phyloP scores from a whole-genome alignment of 2,113 vertebrate genomes.

The Heliornis fulica region DNA sequence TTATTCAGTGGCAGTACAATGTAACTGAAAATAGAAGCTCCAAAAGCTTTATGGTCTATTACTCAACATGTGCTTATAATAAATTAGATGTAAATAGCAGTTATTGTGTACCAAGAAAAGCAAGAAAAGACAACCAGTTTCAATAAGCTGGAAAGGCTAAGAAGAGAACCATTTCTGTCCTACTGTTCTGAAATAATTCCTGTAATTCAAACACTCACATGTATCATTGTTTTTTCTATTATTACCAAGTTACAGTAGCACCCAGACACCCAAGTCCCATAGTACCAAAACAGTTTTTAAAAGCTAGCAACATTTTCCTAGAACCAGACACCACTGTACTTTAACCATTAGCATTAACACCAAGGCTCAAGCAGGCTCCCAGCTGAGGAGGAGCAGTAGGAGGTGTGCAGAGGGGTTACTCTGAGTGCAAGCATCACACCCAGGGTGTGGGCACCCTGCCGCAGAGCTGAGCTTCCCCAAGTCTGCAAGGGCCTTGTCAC shows the following conservation, averaged over 20 bases:
- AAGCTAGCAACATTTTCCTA: not conserved
- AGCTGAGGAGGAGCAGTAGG: not conserved
- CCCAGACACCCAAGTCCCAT: not conserved
- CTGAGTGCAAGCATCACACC: not conserved
- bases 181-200: constrained; percentile 30
- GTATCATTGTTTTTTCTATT: not conserved
- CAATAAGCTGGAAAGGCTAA: not conserved
- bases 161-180: constrained; percentile 7
- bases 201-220: not conserved
- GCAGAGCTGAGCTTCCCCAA: accelerated
- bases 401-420: not conserved
- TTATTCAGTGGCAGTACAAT: constrained; percentile 63
- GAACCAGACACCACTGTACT: not conserved
- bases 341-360: accelerated
- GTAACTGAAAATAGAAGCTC: constrained; percentile 75
- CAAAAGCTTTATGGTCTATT: constrained; percentile 71
- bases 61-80: constrained; percentile 64
- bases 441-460: not conserved
- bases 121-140: constrained; percentile 19
- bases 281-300: not conserved
- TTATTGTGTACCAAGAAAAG: constrained; percentile 33
- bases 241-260: not conserved
- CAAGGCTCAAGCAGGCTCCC: not conserved
- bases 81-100: constrained; percentile 67
- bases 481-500: not conserved